These are phyloP conservation scores for Alloplasta piceator DNA, from an alignment of 2,888 invertebrate genomes.

Conservation along the genomic window DNA sequence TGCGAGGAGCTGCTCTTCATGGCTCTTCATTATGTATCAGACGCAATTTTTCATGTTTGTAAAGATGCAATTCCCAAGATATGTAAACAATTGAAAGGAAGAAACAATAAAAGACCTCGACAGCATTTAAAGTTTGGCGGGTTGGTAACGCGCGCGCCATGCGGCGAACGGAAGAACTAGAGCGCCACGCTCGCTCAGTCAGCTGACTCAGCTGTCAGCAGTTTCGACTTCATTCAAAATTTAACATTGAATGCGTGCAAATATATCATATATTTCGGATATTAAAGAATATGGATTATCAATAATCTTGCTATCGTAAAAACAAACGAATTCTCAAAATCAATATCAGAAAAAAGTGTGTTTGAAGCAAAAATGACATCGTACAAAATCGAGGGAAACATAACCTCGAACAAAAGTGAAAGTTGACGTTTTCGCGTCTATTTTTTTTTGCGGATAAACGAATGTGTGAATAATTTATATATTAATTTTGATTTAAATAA, in stretches of 20 bases:
- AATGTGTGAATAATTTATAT: not conserved
- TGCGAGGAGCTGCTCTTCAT: too few species aligned
- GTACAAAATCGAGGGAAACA: not conserved
- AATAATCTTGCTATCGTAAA: not conserved
- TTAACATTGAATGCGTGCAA: not conserved
- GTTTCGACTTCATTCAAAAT: not conserved
- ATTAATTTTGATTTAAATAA: slow-evolving; percentile 73
- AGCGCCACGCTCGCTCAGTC: not conserved
- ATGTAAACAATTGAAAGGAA: too few species aligned
- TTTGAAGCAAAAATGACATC: not conserved
- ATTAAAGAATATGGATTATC: not conserved
- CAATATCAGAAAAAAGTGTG: not conserved
- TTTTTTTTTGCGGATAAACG: not conserved
- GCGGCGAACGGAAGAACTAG: not conserved
- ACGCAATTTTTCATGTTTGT: too few species aligned
- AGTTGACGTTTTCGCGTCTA: not conserved
- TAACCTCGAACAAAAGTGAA: slow-evolving; percentile 43
- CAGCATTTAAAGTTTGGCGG: not conserved
- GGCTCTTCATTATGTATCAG: too few species aligned
- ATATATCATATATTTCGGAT: not conserved
- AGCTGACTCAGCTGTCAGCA: slow-evolving; percentile 1
- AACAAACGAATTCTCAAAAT: not conserved
- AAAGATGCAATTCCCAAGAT: too few species aligned
- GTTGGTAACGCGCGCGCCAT: not conserved
- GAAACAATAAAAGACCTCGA: too few species aligned